A percentile compares a stretch with the other conserved stretches of the same genome.
phyloP scores from a whole-genome alignment of 2,113 vertebrate genomes.

The Tragelaphus scriptus region DNA sequence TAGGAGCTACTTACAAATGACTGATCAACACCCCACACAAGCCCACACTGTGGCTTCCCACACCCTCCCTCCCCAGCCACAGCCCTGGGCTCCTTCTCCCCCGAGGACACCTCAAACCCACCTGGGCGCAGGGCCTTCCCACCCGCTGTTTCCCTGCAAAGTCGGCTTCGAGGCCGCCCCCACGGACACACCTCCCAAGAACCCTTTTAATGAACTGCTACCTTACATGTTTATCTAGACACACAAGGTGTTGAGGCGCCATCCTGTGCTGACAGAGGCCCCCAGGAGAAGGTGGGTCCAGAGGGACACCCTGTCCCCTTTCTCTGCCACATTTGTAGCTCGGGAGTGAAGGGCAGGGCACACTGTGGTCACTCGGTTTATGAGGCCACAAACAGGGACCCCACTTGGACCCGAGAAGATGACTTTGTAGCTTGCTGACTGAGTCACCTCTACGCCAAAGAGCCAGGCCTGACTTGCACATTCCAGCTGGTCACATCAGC shows the following conservation, averaged over 20 bases:
- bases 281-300: no score
- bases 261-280: no score
- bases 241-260: background rate
- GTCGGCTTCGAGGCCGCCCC: background rate
- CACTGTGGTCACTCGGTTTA: fast-evolving
- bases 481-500: background rate
- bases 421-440: fast-evolving
- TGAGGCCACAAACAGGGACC: fast-evolving
- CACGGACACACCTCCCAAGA: fast-evolving
- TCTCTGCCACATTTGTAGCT: background rate
- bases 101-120: fast-evolving
- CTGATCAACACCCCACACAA: background rate
- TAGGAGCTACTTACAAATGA: background rate
- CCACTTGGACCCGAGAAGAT: fast-evolving
- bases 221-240: background rate
- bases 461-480: background rate
- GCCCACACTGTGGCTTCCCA: background rate
- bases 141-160: background rate
- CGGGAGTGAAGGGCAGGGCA: background rate
- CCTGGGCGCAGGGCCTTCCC: background rate
- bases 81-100: background rate
- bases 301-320: background rate
- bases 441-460: background rate
- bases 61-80: fast-evolving
- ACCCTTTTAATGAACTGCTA: background rate